phyloP scores from a whole-genome alignment of 1,140 invertebrate species.

The Papilio dardanus region DNA sequence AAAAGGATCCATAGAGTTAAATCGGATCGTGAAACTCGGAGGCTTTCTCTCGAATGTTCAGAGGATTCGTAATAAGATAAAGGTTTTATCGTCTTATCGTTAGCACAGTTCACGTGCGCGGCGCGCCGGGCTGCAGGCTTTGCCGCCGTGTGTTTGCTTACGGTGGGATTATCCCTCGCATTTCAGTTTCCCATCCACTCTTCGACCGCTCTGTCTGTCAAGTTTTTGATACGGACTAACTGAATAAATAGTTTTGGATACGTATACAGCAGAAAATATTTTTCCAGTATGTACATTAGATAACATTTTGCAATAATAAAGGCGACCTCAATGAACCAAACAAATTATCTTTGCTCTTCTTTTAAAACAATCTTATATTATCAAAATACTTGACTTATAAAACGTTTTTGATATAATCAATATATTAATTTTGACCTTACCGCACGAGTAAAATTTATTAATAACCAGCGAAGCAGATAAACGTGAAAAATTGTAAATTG shows the following conservation, averaged over 20 bases:
- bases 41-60: constrained; percentile 46
- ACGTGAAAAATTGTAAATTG: constrained; percentile 69
- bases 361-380: not conserved
- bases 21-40: constrained; percentile 47
- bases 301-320: too few species aligned
- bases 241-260: constrained; percentile 42
- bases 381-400: not conserved
- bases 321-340: too few species aligned
- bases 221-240: constrained; percentile 58
- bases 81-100: constrained; percentile 78
- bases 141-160: constrained; percentile 69
- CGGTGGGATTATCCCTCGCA: constrained; percentile 64
- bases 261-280: not conserved
- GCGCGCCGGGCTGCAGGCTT: constrained; percentile 53
- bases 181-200: constrained; percentile 54
- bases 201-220: constrained; percentile 46
- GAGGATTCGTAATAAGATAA: constrained; percentile 74
- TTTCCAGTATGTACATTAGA: not conserved
- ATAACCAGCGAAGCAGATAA: constrained; percentile 52
- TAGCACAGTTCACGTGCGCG: constrained; percentile 69
- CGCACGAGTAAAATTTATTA: not conserved
- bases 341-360: too few species aligned
- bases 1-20: constrained; percentile 37
- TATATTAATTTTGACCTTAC: not conserved
- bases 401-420: not conserved